A percentile compares a stretch with the other conserved stretches of the same genome.
Evolutionary conservation across 2,888 invertebrate species (phyloP).

Genomic region (Craniophora ligustri): DNA sequence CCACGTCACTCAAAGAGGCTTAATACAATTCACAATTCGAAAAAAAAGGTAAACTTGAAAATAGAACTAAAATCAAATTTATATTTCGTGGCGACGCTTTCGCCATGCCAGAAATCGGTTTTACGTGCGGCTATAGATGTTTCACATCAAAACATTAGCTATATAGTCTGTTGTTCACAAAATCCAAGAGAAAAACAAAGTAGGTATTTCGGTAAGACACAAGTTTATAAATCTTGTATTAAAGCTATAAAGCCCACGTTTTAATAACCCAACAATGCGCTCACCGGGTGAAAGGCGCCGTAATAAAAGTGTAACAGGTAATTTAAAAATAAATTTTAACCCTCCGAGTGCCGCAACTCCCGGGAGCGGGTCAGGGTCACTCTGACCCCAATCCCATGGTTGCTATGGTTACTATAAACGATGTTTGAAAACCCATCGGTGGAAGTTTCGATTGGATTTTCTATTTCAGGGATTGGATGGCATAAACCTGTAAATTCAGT

Average conservation of each 20-base stretch:
- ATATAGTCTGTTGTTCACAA: too few relatives aligned
- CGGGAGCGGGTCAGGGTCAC: constrained; percentile 54
- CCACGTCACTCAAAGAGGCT: too few relatives aligned
- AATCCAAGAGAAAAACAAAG: too few relatives aligned
- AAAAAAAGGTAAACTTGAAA: too few relatives aligned
- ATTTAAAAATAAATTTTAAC: constrained; percentile 51
- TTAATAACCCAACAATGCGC: constrained; percentile 26
- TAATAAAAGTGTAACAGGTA: constrained; percentile 40
- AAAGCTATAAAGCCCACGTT: neutral
- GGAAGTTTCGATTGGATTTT: constrained; percentile 34
- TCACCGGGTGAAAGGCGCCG: constrained; percentile 23
- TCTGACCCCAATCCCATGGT: constrained; percentile 55
- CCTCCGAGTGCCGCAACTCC: constrained; percentile 22
- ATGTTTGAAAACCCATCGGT: constrained; percentile 26
- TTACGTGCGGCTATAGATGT: too few relatives aligned
- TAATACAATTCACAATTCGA: too few relatives aligned
- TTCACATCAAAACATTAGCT: too few relatives aligned
- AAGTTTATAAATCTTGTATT: neutral
- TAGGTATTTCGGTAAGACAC: neutral
- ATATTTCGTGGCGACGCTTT: too few relatives aligned
- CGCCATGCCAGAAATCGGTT: too few relatives aligned
- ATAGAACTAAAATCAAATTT: too few relatives aligned
- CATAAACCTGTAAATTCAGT: too few relatives aligned
- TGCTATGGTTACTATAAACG: constrained; percentile 38
- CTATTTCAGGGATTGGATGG: constrained; percentile 5